These are phyloP conservation scores for Acipenser transmontanus DNA, from an alignment of 2,797 vertebrate species.

Conservation along the genomic window DNA sequence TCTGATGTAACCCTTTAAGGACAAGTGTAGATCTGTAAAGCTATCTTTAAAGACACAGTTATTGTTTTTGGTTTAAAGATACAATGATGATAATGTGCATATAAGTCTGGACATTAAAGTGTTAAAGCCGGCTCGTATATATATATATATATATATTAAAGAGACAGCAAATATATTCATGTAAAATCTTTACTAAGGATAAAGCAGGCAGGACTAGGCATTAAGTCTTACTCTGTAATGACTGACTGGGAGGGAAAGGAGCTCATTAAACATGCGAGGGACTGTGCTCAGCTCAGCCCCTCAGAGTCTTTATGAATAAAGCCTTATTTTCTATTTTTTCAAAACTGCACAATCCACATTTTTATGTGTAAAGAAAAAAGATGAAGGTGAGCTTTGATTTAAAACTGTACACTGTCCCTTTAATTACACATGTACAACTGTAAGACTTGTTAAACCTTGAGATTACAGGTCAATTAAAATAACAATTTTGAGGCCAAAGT, in stretches of 20 bases:
- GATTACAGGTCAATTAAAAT: constrained; percentile 30
- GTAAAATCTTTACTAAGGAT: constrained; percentile 4
- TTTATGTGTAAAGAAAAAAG: constrained; percentile 2
- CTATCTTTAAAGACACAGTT: no score
- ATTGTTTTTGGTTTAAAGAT: no score
- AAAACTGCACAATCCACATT: background rate
- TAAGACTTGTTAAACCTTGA: constrained; percentile 10
- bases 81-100: no score
- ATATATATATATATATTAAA: no score
- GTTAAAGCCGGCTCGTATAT: no score
- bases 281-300: constrained; percentile 18
- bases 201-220: constrained; percentile 2
- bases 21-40: no score
- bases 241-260: constrained; percentile 31
- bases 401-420: background rate
- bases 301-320: constrained; percentile 20
- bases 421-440: constrained; percentile 3
- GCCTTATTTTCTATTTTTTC: background rate
- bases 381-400: background rate
- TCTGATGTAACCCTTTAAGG: no score
- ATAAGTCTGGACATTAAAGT: no score
- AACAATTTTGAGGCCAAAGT: constrained; percentile 33
- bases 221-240: constrained; percentile 29
- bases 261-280: constrained; percentile 32
- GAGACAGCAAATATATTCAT: constrained; percentile 1